Conservation (phyloP, 2,113 vertebrate species). For the Camelus bactrianus region DNA sequence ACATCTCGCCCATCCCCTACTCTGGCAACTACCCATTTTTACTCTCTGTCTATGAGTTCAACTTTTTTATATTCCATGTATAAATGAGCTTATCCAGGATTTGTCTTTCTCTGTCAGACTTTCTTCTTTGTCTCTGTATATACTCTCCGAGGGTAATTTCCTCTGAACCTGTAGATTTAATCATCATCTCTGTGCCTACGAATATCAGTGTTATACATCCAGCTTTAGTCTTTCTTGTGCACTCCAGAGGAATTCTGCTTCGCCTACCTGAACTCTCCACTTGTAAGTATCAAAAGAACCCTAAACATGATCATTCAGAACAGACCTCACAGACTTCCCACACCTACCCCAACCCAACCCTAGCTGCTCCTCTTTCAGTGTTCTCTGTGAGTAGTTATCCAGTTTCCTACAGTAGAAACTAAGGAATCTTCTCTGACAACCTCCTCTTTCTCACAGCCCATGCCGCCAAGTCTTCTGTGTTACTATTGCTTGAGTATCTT, state of each 20-base stretch:
- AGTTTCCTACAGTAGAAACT: neutral
- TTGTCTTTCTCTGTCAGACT: neutral
- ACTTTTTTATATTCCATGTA: neutral
- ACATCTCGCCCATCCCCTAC: neutral
- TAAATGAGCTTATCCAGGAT: neutral
- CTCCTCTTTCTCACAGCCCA: neutral
- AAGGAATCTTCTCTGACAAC: neutral
- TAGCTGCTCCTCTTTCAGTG: neutral
- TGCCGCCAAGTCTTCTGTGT: neutral
- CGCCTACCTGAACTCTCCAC: neutral
- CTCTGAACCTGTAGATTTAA: neutral
- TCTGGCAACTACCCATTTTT: neutral
- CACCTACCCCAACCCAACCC: neutral
- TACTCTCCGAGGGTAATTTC: neutral
- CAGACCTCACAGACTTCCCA: neutral
- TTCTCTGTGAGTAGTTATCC: neutral
- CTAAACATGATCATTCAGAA: neutral
- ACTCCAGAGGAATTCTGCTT: neutral
- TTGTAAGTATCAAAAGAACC: neutral
- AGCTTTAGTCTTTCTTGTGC: neutral
- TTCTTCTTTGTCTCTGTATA: neutral
- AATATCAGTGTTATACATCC: neutral
- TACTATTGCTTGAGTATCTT: neutral
- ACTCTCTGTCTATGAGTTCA: neutral
- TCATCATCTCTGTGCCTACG: neutral